phyloP scores from a whole-genome alignment of 92 coral and sea anemone genomes.

The Siderastrea siderea region DNA sequence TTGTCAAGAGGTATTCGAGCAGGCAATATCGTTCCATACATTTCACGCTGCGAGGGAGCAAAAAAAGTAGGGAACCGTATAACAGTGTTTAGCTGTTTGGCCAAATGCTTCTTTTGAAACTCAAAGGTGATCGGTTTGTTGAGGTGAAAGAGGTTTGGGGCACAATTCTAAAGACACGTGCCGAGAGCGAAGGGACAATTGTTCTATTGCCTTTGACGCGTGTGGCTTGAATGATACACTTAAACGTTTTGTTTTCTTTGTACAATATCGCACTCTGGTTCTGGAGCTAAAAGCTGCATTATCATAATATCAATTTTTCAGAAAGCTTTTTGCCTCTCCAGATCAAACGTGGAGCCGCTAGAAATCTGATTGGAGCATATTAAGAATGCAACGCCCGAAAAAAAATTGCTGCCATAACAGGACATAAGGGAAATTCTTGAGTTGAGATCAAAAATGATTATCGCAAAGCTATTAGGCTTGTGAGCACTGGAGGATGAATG shows the following conservation, averaged over 20 bases:
- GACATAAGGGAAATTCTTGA: background rate
- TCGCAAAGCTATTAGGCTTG: background rate
- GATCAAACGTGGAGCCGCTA: background rate
- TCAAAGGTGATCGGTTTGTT: constrained; percentile 39
- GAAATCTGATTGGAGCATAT: background rate
- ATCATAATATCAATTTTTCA: constrained; percentile 17
- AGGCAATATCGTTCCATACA: constrained; percentile 9
- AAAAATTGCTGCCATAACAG: background rate
- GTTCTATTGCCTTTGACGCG: constrained; percentile 27
- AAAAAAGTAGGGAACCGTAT: background rate
- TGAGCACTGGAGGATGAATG: background rate
- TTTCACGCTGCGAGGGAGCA: constrained; percentile 10
- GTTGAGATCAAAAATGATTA: background rate
- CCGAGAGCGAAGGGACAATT: constrained; percentile 27
- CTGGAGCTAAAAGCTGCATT: constrained; percentile 4
- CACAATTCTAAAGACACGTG: constrained; percentile 65
- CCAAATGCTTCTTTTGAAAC: constrained; percentile 53
- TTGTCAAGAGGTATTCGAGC: background rate
- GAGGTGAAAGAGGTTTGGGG: constrained; percentile 29
- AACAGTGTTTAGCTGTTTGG: constrained; percentile 19
- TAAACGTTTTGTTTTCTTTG: constrained; percentile 54
- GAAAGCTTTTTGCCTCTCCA: background rate
- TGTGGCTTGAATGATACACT: constrained; percentile 46
- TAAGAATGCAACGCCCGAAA: background rate
- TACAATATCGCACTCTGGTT: constrained; percentile 23